Evolutionary conservation across 2,888 invertebrate genomes (phyloP), one percentile per base, ranked within the genome.

Genomic region (Acrocyrtus sp.): DNA sequence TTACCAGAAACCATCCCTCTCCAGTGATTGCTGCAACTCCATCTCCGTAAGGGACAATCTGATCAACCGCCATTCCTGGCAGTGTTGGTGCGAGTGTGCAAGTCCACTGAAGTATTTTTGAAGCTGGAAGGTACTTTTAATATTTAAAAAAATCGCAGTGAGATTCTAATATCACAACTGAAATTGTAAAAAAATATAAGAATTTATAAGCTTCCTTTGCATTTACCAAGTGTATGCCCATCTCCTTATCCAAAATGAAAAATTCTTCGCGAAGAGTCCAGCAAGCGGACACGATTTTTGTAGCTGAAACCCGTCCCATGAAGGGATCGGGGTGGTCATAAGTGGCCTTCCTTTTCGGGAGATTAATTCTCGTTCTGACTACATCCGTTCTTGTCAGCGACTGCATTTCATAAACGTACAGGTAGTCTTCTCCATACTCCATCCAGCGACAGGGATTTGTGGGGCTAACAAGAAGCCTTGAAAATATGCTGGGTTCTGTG

Each of bases 391-490:
- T 57, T 10, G 72, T 75, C n/a, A 77, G 69, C 1, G 76, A 72
- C 53, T 72, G 76, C 29, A 76, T 74, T 29, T 79, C 79, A 51
- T 77, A 79, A 19, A 79, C 73, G 10, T 67, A 76, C n/a, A 79
- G 57, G 70, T 77, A 72, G 3, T 65, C 58, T 2, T 29, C 39
- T 15, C 76, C 75, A 68, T 77, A 76, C 57, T 79, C 79, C 4
- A 77, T 58, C 79, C 79, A 79, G 22, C 70, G 48, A 41, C 57
- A 61, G 12, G 72, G 67, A 41, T 75, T 74, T 15, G 56, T 60
- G 12, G 69, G 74, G 41, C 79, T 76, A 10, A 79, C 60, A 8
- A 75, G 34, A 8, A 79, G 43, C 45, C 69, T 63, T 12, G 79
- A 77, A 15, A 45, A 66, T 19, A 73, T 45, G 21, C 60, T 66